phyloP scores from a whole-genome alignment of 1,140 invertebrate genomes.

The Sminthurides bifidus region DNA sequence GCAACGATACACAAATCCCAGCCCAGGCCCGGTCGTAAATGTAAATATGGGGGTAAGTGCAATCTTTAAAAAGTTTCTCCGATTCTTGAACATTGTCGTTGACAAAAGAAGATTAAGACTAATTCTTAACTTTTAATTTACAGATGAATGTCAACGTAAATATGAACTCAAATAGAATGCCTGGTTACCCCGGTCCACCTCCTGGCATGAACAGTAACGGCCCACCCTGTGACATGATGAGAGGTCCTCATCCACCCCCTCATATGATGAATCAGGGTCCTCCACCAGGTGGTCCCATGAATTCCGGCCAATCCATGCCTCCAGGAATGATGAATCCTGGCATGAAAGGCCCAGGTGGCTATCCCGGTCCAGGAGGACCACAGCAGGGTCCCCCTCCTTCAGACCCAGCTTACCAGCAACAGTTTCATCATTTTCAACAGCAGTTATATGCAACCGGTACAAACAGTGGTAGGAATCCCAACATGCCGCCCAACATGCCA shows the following conservation, averaged over 20 bases:
- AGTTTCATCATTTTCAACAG: slow-evolving; percentile 91
- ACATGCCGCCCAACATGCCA: slow-evolving; percentile 30
- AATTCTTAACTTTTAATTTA: slow-evolving; percentile 6
- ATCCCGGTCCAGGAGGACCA: slow-evolving; percentile 23
- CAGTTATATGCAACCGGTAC: slow-evolving; percentile 69
- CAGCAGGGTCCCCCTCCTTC: slow-evolving; percentile 41
- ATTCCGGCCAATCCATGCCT: slow-evolving; percentile 14
- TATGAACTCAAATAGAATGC: slow-evolving; percentile 37
- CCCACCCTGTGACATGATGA: slow-evolving; percentile 44
- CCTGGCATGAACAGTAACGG: slow-evolving; percentile 31
- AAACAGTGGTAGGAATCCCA: slow-evolving; percentile 28
- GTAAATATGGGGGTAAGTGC: slow-evolving; percentile 32
- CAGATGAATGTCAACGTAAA: slow-evolving; percentile 36
- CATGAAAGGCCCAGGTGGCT: slow-evolving; percentile 30
- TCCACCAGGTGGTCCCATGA: slow-evolving; percentile 30
- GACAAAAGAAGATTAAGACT: background rate
- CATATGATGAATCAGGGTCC: slow-evolving; percentile 28
- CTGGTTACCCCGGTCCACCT: slow-evolving; percentile 35
- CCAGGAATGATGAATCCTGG: slow-evolving; percentile 26
- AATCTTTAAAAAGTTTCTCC: slow-evolving; percentile 18
- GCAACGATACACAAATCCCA: slow-evolving; percentile 69
- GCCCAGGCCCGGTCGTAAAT: slow-evolving; percentile 30
- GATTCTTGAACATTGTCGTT: background rate
- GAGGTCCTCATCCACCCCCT: slow-evolving; percentile 26
- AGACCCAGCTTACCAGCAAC: slow-evolving; percentile 83